Evolutionary conservation across 2,797 vertebrate species (phyloP), one percentile per base, ranked within the genome.

Genomic region (Crenuchus spilurus): DNA sequence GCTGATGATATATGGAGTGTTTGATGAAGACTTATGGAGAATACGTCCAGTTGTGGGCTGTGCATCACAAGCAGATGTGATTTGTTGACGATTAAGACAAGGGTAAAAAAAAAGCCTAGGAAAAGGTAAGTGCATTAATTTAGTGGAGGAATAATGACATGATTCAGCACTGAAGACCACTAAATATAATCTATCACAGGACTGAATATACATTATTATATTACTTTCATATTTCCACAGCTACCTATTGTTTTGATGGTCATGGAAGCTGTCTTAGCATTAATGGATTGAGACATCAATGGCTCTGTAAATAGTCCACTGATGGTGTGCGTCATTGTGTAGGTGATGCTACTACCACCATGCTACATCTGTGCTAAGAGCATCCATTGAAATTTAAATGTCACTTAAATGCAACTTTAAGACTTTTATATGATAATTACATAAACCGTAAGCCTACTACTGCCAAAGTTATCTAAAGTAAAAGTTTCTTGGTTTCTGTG

Each of bases 1-100:
- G 82, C 83, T 85, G 78, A 89, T 90, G 84, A 90, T 92, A 91
- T 88, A 91, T 90, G 87, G 82, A 92, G 88, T 64, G 42, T 41
- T 78, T 69, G 31, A 42, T 35, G 30, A 35, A 72, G 58, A 20
- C 31, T 52, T 26, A 28, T 10, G 46, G 4, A 30, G 41, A 44
- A 57, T 24, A 57, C 14, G 48, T 63, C 46, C 41, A 68, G 57
- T 20, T 44, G 24, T 1, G 24, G 14, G 24, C 41, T 13, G 18
- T 7, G 48, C 20, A 60, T 71, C 68, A 66, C n/a, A 3, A 13
- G 26, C 46, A 61, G 28, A 51, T 31, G 2, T 41, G 16, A 18
- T 63, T 63, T 63, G 39, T 62, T 42, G 61, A 63, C 60, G 28
- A 42, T 63, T 42, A 42, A 63, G 11, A 63, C 60, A 8, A 44